Evolutionary conservation across 2,888 invertebrate species (phyloP), one percentile per base, ranked within the genome.

Genomic region (Phortica magna): DNA sequence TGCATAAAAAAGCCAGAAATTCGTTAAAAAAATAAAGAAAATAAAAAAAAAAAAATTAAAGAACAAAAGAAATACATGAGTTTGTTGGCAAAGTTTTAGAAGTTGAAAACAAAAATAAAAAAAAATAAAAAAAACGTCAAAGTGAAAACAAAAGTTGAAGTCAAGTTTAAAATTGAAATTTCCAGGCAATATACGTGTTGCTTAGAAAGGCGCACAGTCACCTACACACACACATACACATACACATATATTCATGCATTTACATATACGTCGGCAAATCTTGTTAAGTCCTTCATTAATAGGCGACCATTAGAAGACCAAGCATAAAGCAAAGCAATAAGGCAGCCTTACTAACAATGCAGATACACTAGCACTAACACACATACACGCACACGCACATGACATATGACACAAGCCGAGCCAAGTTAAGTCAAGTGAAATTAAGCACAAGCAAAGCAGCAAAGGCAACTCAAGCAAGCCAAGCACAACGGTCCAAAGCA

Each of bases 21-120:
- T 41, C n/a, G n/a, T n/a, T n/a, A n/a, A n/a, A 41, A 22, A 67
- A 67, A 14, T 41, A 41, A 31, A 31, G n/a, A 67, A 67, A 41
- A 41, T 39, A 42, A 67, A 39, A 67, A 41, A 67, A 39, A 42
- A 67, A 31, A 41, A 41, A 41, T n/a, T n/a, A n/a, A n/a, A n/a
- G n/a, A n/a, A n/a, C n/a, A n/a, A n/a, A n/a, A n/a, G n/a, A n/a
- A n/a, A n/a, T n/a, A n/a, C n/a, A n/a, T n/a, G n/a, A n/a, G n/a
- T n/a, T n/a, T n/a, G n/a, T n/a, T n/a, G n/a, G n/a, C n/a, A n/a
- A n/a, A n/a, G n/a, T n/a, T n/a, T n/a, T n/a, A n/a, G n/a, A n/a
- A n/a, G n/a, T n/a, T n/a, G n/a, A n/a, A n/a, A n/a, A n/a, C n/a
- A 39, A 67, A 41, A 67, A 39, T 9, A 67, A 31, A 41, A 41